These are phyloP conservation scores for Macquaria ambigua DNA, from an alignment of 2,113 vertebrate species.

Conservation along the genomic window DNA sequence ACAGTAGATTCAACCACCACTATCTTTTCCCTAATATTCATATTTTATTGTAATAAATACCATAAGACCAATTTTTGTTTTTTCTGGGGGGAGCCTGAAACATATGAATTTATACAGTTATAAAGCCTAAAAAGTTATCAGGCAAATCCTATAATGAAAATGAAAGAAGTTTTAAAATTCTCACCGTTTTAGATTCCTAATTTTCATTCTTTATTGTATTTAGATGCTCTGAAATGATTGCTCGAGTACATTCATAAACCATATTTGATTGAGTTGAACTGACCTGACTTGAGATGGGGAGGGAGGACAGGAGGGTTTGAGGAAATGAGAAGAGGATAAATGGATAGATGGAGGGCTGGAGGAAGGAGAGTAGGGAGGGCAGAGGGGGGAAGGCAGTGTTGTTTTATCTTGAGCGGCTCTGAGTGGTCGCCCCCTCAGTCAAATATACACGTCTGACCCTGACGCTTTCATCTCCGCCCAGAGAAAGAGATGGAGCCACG, in stretches of 20 bases:
- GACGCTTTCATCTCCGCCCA: slow-evolving; percentile 65
- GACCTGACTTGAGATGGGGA: background rate
- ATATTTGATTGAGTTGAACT: slow-evolving; percentile 14
- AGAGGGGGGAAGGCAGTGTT: slow-evolving; percentile 51
- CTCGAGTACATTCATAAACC: background rate
- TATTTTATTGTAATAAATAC: background rate
- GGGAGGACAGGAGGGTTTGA: slow-evolving; percentile 10
- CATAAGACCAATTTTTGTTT: too few relatives aligned
- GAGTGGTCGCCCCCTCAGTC: slow-evolving; percentile 69
- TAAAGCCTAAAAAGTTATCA: background rate
- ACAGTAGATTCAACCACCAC: background rate
- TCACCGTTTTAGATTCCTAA: too few relatives aligned
- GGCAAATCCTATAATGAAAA: background rate
- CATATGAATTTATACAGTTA: too few relatives aligned
- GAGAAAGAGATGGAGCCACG: slow-evolving; percentile 37
- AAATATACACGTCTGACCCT: slow-evolving; percentile 71
- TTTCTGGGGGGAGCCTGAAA: too few relatives aligned
- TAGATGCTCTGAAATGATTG: background rate
- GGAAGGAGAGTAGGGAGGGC: slow-evolving; percentile 6
- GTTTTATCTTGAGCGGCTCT: slow-evolving; percentile 72
- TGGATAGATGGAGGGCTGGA: slow-evolving; percentile 13
- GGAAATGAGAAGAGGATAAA: slow-evolving; percentile 31
- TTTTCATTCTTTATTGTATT: background rate
- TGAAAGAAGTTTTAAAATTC: too few relatives aligned
- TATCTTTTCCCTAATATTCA: background rate